These are phyloP conservation scores for Chiloscyllium punctatum DNA, from an alignment of 2,797 vertebrate genomes.

Conservation along the genomic window DNA sequence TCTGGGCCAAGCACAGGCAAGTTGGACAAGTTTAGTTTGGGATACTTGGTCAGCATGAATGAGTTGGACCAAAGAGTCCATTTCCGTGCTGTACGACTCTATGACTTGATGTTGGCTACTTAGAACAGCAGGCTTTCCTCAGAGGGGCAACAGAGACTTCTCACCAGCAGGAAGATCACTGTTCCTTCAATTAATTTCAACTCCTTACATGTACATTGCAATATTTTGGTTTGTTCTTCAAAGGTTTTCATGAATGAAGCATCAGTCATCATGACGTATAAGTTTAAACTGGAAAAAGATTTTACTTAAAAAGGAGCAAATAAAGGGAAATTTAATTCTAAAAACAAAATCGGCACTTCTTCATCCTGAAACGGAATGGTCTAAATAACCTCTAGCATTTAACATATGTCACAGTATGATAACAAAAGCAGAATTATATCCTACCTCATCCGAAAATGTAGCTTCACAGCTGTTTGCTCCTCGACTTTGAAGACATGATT, in stretches of 20 bases:
- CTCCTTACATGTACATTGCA: neutral
- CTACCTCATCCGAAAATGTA: slow-evolving; percentile 94
- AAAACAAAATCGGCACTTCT: too few species aligned
- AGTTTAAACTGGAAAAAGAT: neutral
- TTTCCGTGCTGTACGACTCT: too few species aligned
- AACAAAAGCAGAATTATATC: slow-evolving; percentile 26
- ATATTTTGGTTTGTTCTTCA: neutral
- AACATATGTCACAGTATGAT: too few species aligned
- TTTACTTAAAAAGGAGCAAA: neutral
- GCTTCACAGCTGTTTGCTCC: slow-evolving; percentile 67
- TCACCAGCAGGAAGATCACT: too few species aligned
- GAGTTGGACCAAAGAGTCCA: too few species aligned
- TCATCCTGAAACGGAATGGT: neutral
- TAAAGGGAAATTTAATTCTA: neutral
- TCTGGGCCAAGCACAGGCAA: too few species aligned
- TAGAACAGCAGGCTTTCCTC: too few species aligned
- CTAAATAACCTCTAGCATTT: neutral
- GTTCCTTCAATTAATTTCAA: too few species aligned
- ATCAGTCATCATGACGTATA: neutral
- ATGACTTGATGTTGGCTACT: too few species aligned
- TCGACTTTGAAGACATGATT: slow-evolving; percentile 77
- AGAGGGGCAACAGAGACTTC: too few species aligned
- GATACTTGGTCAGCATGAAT: too few species aligned
- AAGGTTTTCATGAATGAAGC: neutral
- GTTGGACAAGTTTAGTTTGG: too few species aligned